phyloP scores from a whole-genome alignment of 2,888 invertebrate species.

The Hirtodrosophila histrioides region DNA sequence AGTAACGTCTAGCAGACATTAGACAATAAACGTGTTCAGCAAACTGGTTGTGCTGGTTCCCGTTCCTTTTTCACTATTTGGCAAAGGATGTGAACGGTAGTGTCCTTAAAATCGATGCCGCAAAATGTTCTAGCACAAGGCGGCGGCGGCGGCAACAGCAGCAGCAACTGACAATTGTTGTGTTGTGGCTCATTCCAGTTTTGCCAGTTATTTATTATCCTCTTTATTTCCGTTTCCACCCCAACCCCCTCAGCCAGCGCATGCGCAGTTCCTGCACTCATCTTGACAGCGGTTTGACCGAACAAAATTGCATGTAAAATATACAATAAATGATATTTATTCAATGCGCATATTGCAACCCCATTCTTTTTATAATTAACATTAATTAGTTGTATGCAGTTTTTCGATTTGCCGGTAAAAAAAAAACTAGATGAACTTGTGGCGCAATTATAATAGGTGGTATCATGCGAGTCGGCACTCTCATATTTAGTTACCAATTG shows the following conservation, averaged over 20 bases:
- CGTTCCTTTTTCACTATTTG: conserved; percentile 15
- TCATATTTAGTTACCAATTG: too few species aligned
- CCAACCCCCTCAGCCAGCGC: conserved; percentile 51
- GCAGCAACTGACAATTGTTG: conserved; percentile 65
- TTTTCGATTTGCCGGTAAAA: neutral
- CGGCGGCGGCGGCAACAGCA: conserved; percentile 32
- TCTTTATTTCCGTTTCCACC: conserved; percentile 64
- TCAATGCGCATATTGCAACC: conserved; percentile 16
- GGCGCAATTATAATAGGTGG: too few species aligned
- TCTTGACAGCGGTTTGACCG: neutral
- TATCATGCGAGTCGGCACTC: too few species aligned
- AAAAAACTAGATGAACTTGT: neutral
- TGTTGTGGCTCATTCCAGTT: conserved; percentile 80
- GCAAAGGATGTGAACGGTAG: conserved; percentile 29
- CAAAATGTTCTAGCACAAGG: conserved; percentile 31
- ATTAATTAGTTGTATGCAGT: conserved; percentile 26
- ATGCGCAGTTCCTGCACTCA: conserved; percentile 47
- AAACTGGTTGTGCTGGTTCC: conserved; percentile 63
- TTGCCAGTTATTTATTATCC: conserved; percentile 75
- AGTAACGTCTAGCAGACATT: conserved; percentile 74
- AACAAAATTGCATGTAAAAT: conserved; percentile 1
- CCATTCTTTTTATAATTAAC: conserved; percentile 20
- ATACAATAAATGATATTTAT: conserved; percentile 1
- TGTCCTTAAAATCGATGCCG: conserved; percentile 68
- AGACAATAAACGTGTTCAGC: conserved; percentile 42